phyloP scores from a whole-genome alignment of 2,888 invertebrate species.

The Ormyrus thymus region DNA sequence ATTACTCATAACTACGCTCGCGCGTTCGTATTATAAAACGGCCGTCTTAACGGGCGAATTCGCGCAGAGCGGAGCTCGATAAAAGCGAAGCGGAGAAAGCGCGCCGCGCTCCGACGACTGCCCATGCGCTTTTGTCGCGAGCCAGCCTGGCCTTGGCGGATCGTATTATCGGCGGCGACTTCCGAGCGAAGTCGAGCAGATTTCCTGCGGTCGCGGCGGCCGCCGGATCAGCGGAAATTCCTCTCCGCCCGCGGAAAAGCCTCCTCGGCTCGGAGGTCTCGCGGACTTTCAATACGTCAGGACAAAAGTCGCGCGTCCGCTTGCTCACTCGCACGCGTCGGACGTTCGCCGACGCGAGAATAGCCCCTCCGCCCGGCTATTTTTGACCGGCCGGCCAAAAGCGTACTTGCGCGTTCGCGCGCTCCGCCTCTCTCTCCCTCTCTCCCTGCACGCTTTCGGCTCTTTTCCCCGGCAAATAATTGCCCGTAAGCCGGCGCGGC shows the following conservation, averaged over 20 bases:
- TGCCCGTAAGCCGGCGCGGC: not conserved
- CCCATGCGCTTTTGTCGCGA: slow-evolving; percentile 15
- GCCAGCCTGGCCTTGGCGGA: slow-evolving; percentile 22
- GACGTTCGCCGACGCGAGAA: slow-evolving; percentile 31
- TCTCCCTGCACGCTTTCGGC: not conserved
- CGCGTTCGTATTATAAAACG: slow-evolving; percentile 4
- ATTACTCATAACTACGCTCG: not conserved
- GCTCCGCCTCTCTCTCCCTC: not conserved
- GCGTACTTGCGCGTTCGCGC: not conserved
- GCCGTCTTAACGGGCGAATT: slow-evolving; percentile 22
- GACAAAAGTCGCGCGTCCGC: not conserved
- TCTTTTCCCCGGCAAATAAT: not conserved
- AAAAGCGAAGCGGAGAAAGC: not conserved
- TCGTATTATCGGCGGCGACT: slow-evolving; percentile 41
- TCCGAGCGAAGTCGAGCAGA: slow-evolving; percentile 7
- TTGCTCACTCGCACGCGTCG: not conserved
- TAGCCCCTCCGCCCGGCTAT: slow-evolving; percentile 39
- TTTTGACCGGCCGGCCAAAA: slow-evolving; percentile 36
- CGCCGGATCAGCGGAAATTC: no score
- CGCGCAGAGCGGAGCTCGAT: not conserved
- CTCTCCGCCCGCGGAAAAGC: no score
- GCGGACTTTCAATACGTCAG: slow-evolving; percentile 45
- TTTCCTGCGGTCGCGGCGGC: no score
- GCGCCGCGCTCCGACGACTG: no score
- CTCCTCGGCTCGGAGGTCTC: not conserved